Evolutionary conservation across 2,113 vertebrate species (phyloP), one percentile per base, ranked within the genome.

Genomic region (Pipa parva): DNA sequence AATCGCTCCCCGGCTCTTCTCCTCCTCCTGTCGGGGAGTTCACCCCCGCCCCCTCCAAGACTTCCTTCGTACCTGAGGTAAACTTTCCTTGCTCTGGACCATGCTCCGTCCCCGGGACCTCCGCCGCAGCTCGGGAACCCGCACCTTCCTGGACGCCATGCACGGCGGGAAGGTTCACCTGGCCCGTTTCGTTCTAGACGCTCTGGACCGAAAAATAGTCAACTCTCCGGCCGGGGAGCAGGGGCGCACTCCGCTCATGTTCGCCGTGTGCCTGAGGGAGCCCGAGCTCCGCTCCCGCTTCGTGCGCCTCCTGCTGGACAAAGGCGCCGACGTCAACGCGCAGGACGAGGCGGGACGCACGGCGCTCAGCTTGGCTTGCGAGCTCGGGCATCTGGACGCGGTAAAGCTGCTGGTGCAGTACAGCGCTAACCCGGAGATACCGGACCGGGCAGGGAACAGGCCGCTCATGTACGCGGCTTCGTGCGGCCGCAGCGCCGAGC

Each of bases 41-140:
- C 63, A 51, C 50, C 63, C 21, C 45, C 3, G 17, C 27, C 17
- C 0, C 51, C 45, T 45, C 54, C 3, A 26, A 20, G 2, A 36
- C 22, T 3, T 29, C n/a, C n/a, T n/a, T n/a, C n/a, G n/a, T n/a
- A n/a, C n/a, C n/a, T n/a, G n/a, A n/a, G n/a, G n/a, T n/a, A n/a
- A n/a, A n/a, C n/a, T n/a, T n/a, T n/a, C n/a, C n/a, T n/a, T 2
- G 33, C 33, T 2, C 7, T 11, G 31, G 31, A 49, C 39, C 69
- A 95, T 95, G 93, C 90, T 93, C 81, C 83, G 90, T 49, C 91
- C 92, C 3, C 91, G 92, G 82, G 93, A 95, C 74, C 78, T 93
- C 70, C 89, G 88, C 52, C 92, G 92, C 74, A 88, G 89, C 65
- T 93, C 90, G 63, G 92, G 93, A 39, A 92, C 90, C 26, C 92